Evolutionary conservation across 1,140 invertebrate genomes (phyloP), one percentile per base, ranked within the genome.

Genomic region (Vanessa tameamea): DNA sequence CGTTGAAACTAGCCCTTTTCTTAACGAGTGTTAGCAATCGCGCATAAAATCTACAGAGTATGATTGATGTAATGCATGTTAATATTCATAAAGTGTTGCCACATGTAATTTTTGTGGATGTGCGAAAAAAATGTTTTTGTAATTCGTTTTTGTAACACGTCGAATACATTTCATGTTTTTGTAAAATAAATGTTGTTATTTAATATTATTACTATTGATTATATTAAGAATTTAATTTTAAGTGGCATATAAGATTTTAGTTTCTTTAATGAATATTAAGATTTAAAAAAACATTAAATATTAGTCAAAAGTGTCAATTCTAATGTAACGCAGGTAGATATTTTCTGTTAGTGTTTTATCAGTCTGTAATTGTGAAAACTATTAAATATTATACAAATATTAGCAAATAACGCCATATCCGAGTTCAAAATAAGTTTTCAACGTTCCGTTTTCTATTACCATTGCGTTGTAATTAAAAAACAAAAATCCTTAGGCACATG

Each of bases 401-500:
- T 14, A 61, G 13, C 37, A n/a, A 6, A 4, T 15, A 61, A 61
- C 43, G 31, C 57, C 57, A 13, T 13, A 61, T 61, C 57, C 57
- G 31, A 37, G 11, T 12, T 26, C n/a, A 15, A 23, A n/a, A 57
- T 61, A n/a, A 14, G 31, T 61, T 69, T 48, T 37, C 20, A 51
- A 69, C 66, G 47, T 69, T 23, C 65, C 26, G 26, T 13, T 47
- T n/a, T 31, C 31, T 23, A 20, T 7, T 23, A 43, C 26, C 43
- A 64, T 37, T 64, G 47, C 63, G 61, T 69, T 72, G 73, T 78
- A 78, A 78, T 78, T 75, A 78, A 76, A 78, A 75, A 37, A 64
- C 61, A 76, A 78, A 76, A 79, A 78, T 78, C 74, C 69, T 70
- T 69, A 75, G 65, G 74, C 77, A 78, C 77, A 76, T 76, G 75